Evolutionary conservation across 2,113 vertebrate species (phyloP), one percentile per base, ranked within the genome.

Genomic region (Otis tarda): DNA sequence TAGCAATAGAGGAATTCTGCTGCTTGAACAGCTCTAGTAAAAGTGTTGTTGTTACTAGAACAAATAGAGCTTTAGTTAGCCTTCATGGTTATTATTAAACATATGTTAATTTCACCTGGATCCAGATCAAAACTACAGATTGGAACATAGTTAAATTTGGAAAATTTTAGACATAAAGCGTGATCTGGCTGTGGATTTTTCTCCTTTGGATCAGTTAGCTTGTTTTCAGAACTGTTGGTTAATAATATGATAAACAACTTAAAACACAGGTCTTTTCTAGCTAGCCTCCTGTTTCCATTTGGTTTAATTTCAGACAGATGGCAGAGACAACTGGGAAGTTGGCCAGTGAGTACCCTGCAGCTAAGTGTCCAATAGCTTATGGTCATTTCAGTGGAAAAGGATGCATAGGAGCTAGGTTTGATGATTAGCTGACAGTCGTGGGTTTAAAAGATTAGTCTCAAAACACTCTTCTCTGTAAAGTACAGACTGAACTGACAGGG

Each of bases 261-360:
- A 74, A 78, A 93, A 87, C 49, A 90, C 8, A 89, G 43, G 47
- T 31, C 25, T 90, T 80, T 97, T 96, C 92, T 57, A 87, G 69
- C 76, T 50, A 87, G n/a, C 61, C 74, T 97, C 65, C 86, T 78
- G 52, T 85, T 96, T 94, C 77, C 53, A 9, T 53, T 47, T 61
- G 68, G 55, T 77, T 95, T 30, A 39, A 63, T 95, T 97, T 97
- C 87, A 83, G 87, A 93, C 90, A 97, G 96, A 97, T 89, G 94
- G 93, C 57, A 78, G 47, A 95, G 78, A 65, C 64, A 94, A 78
- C 67, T 90, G 91, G 96, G 77, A 93, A 89, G 52, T 7, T 71
- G 47, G 80, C 95, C 97, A 95, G 78, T 60, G 45, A 78, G 83
- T 57, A 49, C 45, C 76, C 65, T 81, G 76, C 50, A 95, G 92